Evolutionary conservation across 2,113 vertebrate genomes (phyloP).

Genomic region (Protobothrops mucrosquamatus): DNA sequence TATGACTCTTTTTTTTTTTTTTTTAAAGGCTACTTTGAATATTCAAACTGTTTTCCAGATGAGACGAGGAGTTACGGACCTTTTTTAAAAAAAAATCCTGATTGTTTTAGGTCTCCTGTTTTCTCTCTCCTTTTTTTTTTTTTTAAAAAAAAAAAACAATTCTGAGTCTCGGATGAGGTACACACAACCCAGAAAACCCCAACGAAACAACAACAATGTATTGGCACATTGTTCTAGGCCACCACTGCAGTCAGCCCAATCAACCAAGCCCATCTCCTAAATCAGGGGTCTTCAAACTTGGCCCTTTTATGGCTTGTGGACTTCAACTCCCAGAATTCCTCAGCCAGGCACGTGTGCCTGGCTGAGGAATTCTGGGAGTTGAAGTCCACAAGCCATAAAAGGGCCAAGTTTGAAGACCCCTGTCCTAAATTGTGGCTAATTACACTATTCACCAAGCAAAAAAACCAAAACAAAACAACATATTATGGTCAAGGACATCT

Average conservation of each 20-base stretch:
- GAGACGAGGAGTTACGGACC: neutral
- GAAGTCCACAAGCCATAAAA: no score
- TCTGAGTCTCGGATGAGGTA: neutral
- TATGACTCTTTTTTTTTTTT: neutral
- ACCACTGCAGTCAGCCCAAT: neutral
- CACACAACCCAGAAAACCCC: neutral
- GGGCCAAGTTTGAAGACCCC: no score
- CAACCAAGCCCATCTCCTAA: neutral
- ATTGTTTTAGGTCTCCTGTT: neutral
- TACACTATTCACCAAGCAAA: neutral
- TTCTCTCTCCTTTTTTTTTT: neutral
- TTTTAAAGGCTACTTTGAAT: neutral
- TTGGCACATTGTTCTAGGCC: neutral
- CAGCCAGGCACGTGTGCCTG: no score
- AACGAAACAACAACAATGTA: neutral
- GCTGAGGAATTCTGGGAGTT: no score
- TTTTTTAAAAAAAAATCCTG: neutral
- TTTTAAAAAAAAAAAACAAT: neutral
- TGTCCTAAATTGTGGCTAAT: neutral
- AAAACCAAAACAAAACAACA: neutral
- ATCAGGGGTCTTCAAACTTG: neutral
- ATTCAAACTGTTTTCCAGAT: neutral
- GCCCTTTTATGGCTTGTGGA: no score
- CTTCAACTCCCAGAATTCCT: no score
- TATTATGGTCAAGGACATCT: neutral